Base-by-base conservation (phyloP, 2,888 invertebrate species). In the Criorhina ranunculi region DNA sequence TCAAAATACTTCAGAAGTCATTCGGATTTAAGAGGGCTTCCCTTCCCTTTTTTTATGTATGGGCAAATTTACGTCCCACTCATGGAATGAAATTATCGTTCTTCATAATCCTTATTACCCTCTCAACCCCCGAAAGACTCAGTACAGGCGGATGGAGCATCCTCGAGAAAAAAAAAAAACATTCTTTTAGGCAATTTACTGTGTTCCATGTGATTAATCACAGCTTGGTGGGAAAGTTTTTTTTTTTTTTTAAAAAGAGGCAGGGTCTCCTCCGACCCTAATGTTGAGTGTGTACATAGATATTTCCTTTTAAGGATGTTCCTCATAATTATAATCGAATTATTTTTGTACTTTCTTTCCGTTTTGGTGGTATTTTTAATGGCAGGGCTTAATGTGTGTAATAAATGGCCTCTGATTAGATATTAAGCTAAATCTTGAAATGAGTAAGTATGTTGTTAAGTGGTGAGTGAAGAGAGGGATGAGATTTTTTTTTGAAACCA, bases 271-370 rank as follows among this genome's bases (percentile, higher is more conserved):
- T 4, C 24, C 24, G 24, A 24, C 24, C 24, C 1, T 24, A 24
- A 4, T 24, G 24, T 24, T 24, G 24, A 24, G 4, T 24, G 24
- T 24, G 24, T 4, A 24, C 24, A 24, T 24, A 44, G 19, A 53
- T 49, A 29, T 77, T 60, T 60, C 51, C 67, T 77, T 69, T 60
- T 55, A 77, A 77, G 60, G 67, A 69, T 77, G 77, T 60, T 77
- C 69, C 67, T 77, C 77, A 69, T 77, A 77, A 77, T 77, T 77
- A 77, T 77, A 69, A 69, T 77, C 60, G 77, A 77, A 60, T 77
- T 77, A 60, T 53, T 19, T 24, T 24, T 24, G 24, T 24, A 24
- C 24, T 24, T 24, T 24, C 24, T 24, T 24, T 24, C 24, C 24
- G 9, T 49, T n/a, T n/a, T 55, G 42, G n/a, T 29, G 49, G 55